A percentile compares a stretch with the other conserved stretches of the same genome.
Conservation (phyloP, 2,888 invertebrate species). For the Cantharis flavilabris region DNA sequence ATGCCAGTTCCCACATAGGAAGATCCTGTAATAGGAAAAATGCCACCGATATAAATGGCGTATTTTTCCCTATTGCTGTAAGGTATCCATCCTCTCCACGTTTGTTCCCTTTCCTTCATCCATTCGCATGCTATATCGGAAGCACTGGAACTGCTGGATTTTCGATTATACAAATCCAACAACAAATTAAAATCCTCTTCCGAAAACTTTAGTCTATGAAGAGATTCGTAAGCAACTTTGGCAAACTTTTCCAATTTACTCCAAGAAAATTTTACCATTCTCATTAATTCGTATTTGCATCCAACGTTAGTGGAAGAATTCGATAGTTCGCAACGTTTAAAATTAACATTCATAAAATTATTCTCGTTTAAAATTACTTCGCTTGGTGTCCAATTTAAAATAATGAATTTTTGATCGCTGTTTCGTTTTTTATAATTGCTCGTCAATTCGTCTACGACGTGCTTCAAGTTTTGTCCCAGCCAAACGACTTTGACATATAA, state of each 20-base stretch:
- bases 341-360: slow-evolving; percentile 60
- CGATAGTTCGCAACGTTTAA: slow-evolving; percentile 66
- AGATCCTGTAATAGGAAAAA: slow-evolving; percentile 69
- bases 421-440: slow-evolving; percentile 41
- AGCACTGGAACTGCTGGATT: slow-evolving; percentile 32
- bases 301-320: slow-evolving; percentile 47
- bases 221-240: slow-evolving; percentile 57
- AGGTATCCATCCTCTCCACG: slow-evolving; percentile 58
- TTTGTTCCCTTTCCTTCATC: slow-evolving; percentile 59
- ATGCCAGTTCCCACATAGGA: slow-evolving; percentile 66
- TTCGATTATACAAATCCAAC: slow-evolving; percentile 51
- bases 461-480: slow-evolving; percentile 65
- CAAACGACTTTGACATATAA: slow-evolving; percentile 71
- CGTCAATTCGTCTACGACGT: slow-evolving; percentile 52
- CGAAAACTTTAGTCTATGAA: slow-evolving; percentile 59
- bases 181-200: slow-evolving; percentile 60
- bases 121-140: slow-evolving; percentile 69
- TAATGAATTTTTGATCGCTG: slow-evolving; percentile 57
- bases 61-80: slow-evolving; percentile 51
- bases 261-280: slow-evolving; percentile 71
- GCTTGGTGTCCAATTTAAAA: slow-evolving; percentile 72
- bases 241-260: slow-evolving; percentile 60
- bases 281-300: slow-evolving; percentile 72
- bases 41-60: slow-evolving; percentile 66
- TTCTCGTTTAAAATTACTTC: slow-evolving; percentile 60